phyloP scores from a whole-genome alignment of 2,113 vertebrate species.

The Charina bottae region DNA sequence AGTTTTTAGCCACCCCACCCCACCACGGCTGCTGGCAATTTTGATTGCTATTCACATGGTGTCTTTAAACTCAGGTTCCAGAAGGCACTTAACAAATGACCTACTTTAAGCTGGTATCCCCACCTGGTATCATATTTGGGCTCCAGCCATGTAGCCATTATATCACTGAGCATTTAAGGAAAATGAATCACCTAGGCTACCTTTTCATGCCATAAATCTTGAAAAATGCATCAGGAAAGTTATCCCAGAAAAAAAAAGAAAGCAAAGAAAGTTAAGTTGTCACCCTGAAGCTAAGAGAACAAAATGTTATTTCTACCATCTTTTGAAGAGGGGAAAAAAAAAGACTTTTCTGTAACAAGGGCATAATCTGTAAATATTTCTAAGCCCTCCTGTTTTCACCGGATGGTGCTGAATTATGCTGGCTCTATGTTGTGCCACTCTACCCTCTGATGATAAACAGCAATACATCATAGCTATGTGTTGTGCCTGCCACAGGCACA shows the following conservation, averaged over 20 bases:
- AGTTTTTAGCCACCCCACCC: rapidly evolving
- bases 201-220: neutral
- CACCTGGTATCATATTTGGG: neutral
- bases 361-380: neutral
- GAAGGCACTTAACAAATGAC: slow-evolving; percentile 27
- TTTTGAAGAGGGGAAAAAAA: neutral
- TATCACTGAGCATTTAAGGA: neutral
- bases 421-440: neutral
- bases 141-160: neutral
- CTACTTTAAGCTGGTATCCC: neutral
- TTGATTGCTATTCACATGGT: neutral
- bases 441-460: neutral
- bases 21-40: neutral
- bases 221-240: neutral
- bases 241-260: neutral
- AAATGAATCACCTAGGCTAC: neutral
- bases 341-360: neutral
- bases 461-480: neutral
- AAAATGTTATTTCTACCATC: neutral
- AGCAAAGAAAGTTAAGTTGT: neutral
- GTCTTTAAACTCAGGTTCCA: slow-evolving; percentile 1
- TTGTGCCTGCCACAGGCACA: neutral
- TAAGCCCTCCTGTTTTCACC: neutral
- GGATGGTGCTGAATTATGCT: slow-evolving; percentile 21
- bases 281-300: neutral